Percentiles rank a stretch among this genome's conserved stretches.
phyloP scores from a whole-genome alignment of 37 sponge, comb jelly and placozoan genomes.

The Crambe crambe region DNA sequence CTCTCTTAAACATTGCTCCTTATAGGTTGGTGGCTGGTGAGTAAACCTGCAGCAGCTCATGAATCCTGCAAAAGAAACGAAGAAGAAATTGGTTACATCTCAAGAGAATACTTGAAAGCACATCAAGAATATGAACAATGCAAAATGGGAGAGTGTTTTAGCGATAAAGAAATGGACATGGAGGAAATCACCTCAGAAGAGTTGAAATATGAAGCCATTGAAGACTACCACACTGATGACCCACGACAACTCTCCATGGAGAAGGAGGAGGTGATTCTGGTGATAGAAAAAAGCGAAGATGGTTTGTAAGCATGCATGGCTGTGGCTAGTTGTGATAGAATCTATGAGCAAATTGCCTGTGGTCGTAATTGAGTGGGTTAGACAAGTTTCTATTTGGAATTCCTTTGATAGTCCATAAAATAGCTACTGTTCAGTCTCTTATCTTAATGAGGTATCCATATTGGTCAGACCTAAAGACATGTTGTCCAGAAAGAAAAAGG shows the following conservation, averaged over 20 bases:
- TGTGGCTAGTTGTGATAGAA: neutral
- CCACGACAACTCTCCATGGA: constrained; percentile 43
- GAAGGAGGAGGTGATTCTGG: constrained; percentile 38
- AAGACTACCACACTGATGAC: constrained; percentile 46
- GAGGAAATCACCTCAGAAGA: constrained; percentile 10
- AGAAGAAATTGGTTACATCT: constrained; percentile 1
- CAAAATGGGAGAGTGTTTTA: neutral
- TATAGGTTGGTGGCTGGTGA: constrained; percentile 47
- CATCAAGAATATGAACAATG: neutral
- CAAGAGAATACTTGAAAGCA: constrained; percentile 16
- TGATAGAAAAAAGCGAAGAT: constrained; percentile 65
- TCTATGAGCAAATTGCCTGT: too few relatives aligned
- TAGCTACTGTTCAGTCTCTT: too few relatives aligned
- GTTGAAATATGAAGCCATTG: constrained; percentile 45
- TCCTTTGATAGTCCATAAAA: too few relatives aligned
- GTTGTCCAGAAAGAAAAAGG: too few relatives aligned
- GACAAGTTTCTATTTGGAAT: too few relatives aligned
- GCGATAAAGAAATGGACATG: neutral
- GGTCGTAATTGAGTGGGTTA: too few relatives aligned
- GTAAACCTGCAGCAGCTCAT: neutral
- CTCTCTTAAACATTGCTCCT: too few relatives aligned
- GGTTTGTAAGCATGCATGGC: constrained; percentile 23
- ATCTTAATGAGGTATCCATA: too few relatives aligned
- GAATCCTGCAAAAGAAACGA: neutral
- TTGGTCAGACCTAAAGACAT: too few relatives aligned